phyloP scores from a whole-genome alignment of 2,113 vertebrate genomes.

The Mugil cephalus region DNA sequence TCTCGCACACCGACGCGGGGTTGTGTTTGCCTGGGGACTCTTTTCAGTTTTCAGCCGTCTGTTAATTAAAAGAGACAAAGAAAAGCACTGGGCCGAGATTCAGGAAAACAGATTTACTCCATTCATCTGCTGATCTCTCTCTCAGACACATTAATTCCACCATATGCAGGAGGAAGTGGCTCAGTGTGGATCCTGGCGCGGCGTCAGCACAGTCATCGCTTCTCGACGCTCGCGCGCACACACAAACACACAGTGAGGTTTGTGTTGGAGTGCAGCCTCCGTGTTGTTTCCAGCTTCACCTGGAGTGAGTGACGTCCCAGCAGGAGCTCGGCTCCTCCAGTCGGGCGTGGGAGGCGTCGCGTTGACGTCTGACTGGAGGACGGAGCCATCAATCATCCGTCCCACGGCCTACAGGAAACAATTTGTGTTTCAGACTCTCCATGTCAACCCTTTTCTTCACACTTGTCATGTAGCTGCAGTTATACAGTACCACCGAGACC shows the following conservation, averaged over 20 bases:
- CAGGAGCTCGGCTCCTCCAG: background rate
- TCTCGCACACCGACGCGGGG: background rate
- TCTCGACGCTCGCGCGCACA: background rate
- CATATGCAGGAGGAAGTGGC: conserved; percentile 60
- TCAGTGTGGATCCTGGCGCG: conserved; percentile 44
- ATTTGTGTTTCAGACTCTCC: background rate
- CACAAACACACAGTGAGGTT: background rate
- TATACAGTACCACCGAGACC: too few relatives aligned
- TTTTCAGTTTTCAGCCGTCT: conserved; percentile 55
- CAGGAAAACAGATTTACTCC: conserved; percentile 62
- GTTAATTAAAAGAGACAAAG: conserved; percentile 70
- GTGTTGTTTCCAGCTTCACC: background rate
- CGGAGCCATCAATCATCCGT: conserved; percentile 21
- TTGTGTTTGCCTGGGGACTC: conserved; percentile 25
- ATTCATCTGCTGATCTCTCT: conserved; percentile 49
- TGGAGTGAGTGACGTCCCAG: conserved; percentile 26
- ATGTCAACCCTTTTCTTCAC: conserved; percentile 4
- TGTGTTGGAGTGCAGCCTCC: background rate
- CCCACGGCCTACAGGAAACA: background rate
- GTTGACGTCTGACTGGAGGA: conserved; percentile 5
- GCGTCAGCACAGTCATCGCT: conserved; percentile 35
- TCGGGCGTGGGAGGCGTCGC: background rate
- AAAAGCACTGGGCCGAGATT: conserved; percentile 57
- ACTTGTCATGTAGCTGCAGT: background rate
- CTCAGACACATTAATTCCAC: conserved; percentile 52